These are phyloP conservation scores for Phacellophora camtschatica DNA, from an alignment of 30 jellyfish, hydroid and myxozoan genomes.

Conservation along the genomic window DNA sequence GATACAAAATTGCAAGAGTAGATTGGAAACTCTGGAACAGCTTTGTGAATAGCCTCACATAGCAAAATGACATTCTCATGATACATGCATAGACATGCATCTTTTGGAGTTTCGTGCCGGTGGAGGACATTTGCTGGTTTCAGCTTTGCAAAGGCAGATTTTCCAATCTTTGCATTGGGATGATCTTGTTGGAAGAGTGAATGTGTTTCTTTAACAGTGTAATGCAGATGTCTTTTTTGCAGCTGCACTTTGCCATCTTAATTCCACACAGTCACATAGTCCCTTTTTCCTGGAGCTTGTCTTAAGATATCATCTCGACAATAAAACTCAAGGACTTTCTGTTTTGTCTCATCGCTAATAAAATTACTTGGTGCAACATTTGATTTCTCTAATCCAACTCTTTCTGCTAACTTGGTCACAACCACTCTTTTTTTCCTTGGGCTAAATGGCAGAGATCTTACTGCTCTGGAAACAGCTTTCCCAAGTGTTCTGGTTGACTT, in stretches of 20 bases:
- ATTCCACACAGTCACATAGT: constrained; percentile 21
- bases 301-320: constrained; percentile 49
- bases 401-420: constrained; percentile 15
- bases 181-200: constrained; percentile 20
- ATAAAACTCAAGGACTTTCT: too few relatives aligned
- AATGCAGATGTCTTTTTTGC: constrained; percentile 43
- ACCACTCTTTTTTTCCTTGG: constrained; percentile 6
- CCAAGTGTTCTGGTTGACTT: neutral
- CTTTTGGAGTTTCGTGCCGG: neutral
- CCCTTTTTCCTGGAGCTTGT: constrained; percentile 65
- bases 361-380: neutral
- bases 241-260: constrained; percentile 10
- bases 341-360: too few relatives aligned
- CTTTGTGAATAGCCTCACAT: constrained; percentile 64
- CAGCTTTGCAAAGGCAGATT: constrained; percentile 31
- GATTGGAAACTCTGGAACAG: constrained; percentile 48
- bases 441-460: neutral
- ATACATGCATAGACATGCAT: constrained; percentile 36
- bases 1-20: constrained; percentile 47
- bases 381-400: neutral
- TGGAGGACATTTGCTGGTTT: constrained; percentile 33
- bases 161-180: constrained; percentile 31
- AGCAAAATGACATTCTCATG: constrained; percentile 45
- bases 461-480: constrained; percentile 21
- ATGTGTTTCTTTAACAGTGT: constrained; percentile 38